Conservation (phyloP, 2,797 vertebrate genomes). For the Lutjanus argentimaculatus region DNA sequence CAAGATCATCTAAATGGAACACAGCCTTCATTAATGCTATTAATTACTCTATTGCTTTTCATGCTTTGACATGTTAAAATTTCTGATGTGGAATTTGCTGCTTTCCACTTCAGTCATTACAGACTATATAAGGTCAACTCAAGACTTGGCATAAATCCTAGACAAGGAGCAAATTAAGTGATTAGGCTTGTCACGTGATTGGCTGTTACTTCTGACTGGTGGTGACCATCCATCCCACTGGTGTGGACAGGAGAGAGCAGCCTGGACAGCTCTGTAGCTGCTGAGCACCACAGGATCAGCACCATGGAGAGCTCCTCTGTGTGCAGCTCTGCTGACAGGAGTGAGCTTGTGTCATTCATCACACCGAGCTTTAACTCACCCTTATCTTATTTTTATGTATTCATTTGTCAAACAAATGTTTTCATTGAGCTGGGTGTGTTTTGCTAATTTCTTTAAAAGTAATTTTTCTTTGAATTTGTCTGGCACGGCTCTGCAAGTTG, state of each 20-base stretch:
- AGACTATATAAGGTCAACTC: neutral
- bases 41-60: neutral
- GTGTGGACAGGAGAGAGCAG: neutral
- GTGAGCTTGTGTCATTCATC: neutral
- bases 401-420: neutral
- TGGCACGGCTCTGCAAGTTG: neutral
- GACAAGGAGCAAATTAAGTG: neutral
- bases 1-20: neutral
- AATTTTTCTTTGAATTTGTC: no score
- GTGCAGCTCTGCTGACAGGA: neutral
- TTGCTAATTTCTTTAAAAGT: neutral
- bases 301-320: conserved; percentile 41
- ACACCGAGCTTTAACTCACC: neutral
- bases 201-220: neutral
- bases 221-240: neutral
- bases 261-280: neutral
- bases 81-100: neutral
- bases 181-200: neutral
- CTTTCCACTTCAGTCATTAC: conserved; percentile 10
- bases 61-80: neutral
- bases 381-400: neutral
- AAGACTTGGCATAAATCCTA: neutral
- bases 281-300: neutral
- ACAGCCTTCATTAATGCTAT: neutral
- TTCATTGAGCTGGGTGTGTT: neutral